These are phyloP conservation scores for Diachrysia chrysitis DNA, from an alignment of 2,888 invertebrate genomes.

Conservation along the genomic window DNA sequence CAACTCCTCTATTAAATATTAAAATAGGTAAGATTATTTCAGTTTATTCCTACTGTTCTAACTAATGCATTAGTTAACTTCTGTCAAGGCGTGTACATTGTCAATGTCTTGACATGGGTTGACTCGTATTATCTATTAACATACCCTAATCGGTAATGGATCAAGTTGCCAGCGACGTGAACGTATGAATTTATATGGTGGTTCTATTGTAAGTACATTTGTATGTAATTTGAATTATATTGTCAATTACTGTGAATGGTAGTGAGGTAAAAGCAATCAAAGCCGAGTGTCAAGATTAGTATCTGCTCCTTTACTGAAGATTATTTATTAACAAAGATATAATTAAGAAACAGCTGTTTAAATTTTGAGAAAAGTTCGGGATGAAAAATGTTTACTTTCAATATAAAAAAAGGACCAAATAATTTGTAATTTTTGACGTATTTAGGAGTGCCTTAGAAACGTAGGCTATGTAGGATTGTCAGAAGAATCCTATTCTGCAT, in stretches of 20 bases:
- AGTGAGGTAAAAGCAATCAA: neutral
- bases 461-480: too few species aligned
- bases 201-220: neutral
- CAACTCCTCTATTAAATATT: neutral
- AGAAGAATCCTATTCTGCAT: too few species aligned
- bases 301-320: neutral
- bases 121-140: conserved; percentile 51
- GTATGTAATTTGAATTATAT: neutral
- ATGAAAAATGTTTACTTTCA: too few species aligned
- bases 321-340: too few species aligned
- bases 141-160: conserved; percentile 55
- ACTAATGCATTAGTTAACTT: conserved; percentile 47
- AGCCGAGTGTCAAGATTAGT: neutral
- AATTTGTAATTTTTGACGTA: too few species aligned
- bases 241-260: neutral
- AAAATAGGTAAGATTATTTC: neutral
- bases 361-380: too few species aligned
- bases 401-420: too few species aligned
- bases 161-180: conserved; percentile 35
- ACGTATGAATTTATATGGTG: neutral
- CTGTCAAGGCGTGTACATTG: conserved; percentile 30
- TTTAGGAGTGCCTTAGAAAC: too few species aligned
- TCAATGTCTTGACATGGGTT: conserved; percentile 34
- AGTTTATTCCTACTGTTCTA: conserved; percentile 11
- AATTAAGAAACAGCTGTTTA: too few species aligned